phyloP scores from a whole-genome alignment of 2,113 vertebrate species.

The Cyprinodon tularosa region DNA sequence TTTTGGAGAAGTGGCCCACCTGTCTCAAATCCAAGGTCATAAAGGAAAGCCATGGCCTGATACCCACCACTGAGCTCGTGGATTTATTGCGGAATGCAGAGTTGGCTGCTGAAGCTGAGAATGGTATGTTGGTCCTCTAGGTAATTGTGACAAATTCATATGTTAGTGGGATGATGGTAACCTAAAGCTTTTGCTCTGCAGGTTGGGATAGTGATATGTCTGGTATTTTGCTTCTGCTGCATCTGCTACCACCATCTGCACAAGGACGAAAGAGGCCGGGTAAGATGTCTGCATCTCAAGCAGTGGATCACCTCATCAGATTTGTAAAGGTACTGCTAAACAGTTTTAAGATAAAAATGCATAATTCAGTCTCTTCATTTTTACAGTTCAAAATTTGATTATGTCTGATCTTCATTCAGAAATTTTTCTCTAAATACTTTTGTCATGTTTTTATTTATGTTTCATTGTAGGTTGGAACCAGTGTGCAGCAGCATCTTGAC shows the following conservation, averaged over 20 bases:
- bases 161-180: background rate
- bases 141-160: background rate
- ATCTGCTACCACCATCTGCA: too few relatives aligned
- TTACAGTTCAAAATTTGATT: background rate
- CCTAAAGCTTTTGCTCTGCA: background rate
- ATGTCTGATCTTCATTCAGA: background rate
- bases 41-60: conserved; percentile 11
- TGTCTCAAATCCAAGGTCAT: background rate
- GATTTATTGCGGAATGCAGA: conserved; percentile 2
- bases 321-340: conserved; percentile 3
- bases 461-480: conserved; percentile 10
- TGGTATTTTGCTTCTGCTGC: too few relatives aligned
- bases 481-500: conserved; percentile 12
- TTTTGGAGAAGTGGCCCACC: conserved; percentile 17
- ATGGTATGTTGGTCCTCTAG: conserved; percentile 12
- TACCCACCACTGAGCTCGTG: conserved; percentile 6
- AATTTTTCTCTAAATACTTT: background rate
- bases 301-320: background rate
- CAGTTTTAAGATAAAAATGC: background rate
- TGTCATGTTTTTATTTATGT: background rate
- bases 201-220: conserved; percentile 27
- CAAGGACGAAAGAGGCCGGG: too few relatives aligned
- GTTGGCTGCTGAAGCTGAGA: conserved; percentile 4
- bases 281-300: too few relatives aligned
- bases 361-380: background rate